A percentile compares a stretch with the other conserved stretches of the same genome.
Conservation (phyloP, 2,113 vertebrate genomes). For the Rana temporaria region DNA sequence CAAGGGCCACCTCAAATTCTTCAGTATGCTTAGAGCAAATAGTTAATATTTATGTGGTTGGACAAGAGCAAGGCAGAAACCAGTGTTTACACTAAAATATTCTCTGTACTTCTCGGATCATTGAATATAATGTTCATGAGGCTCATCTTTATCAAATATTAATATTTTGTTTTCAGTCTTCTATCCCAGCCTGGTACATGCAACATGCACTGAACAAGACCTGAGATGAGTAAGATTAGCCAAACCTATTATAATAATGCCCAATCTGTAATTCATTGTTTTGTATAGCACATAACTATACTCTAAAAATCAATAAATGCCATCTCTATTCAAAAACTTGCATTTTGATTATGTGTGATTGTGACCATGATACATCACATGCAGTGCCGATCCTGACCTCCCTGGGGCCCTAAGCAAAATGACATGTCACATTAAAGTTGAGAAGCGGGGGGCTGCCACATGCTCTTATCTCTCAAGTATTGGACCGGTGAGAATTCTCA, state of each 20-base stretch:
- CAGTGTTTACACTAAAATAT: neutral
- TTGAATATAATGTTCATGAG: neutral
- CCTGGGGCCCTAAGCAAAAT: too few relatives aligned
- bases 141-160: constrained; percentile 6
- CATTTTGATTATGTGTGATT: too few relatives aligned
- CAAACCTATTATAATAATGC: neutral
- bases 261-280: neutral
- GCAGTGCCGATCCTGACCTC: too few relatives aligned
- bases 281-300: too few relatives aligned
- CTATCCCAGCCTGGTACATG: neutral
- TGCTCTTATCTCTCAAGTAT: too few relatives aligned
- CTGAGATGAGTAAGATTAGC: neutral
- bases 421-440: too few relatives aligned
- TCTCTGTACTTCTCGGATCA: neutral
- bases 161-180: neutral
- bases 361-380: too few relatives aligned
- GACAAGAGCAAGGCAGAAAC: neutral
- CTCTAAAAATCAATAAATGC: too few relatives aligned
- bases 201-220: neutral
- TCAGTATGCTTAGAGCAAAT: constrained; percentile 33
- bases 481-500: too few relatives aligned
- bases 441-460: too few relatives aligned
- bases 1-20: constrained; percentile 3
- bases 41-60: constrained; percentile 46
- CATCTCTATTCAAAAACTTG: too few relatives aligned